A percentile compares a stretch with the other conserved stretches of the same genome.
phyloP scores from a whole-genome alignment of 2,113 vertebrate species.

The Trogon melanurus region DNA sequence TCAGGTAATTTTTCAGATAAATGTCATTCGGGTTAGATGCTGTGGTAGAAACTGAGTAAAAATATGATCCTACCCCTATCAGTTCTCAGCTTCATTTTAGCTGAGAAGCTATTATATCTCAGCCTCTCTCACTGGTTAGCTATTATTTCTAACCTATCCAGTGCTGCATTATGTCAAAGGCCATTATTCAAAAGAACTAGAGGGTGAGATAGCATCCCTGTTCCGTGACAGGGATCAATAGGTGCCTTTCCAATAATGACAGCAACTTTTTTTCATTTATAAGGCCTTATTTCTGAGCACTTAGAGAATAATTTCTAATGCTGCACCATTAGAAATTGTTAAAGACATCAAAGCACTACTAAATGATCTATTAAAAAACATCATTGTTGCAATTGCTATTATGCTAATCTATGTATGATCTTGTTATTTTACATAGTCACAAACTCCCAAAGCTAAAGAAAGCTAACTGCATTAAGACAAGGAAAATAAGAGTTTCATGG shows the following conservation, averaged over 20 bases:
- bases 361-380: conserved; percentile 46
- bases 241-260: not conserved
- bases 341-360: conserved; percentile 48
- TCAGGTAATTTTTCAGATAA: not conserved
- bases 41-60: not conserved
- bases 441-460: conserved; percentile 7
- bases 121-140: not conserved
- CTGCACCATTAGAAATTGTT: conserved; percentile 8
- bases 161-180: conserved; percentile 39
- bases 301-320: not conserved
- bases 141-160: conserved; percentile 44
- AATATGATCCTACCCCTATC: not conserved
- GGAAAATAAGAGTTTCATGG: not conserved
- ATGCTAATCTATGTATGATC: conserved; percentile 41
- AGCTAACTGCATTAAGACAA: not conserved
- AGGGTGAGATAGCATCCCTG: not conserved
- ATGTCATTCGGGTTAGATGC: not conserved
- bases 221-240: conserved; percentile 13
- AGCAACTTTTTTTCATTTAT: not conserved
- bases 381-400: conserved; percentile 30
- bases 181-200: conserved; percentile 30
- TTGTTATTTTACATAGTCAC: conserved; percentile 31
- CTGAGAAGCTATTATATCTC: not conserved
- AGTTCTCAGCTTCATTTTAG: not conserved
- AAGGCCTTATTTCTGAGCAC: conserved; percentile 10